These are phyloP conservation scores for Engraulis encrasicolus DNA, from an alignment of 2,113 vertebrate genomes.

Conservation along the genomic window DNA sequence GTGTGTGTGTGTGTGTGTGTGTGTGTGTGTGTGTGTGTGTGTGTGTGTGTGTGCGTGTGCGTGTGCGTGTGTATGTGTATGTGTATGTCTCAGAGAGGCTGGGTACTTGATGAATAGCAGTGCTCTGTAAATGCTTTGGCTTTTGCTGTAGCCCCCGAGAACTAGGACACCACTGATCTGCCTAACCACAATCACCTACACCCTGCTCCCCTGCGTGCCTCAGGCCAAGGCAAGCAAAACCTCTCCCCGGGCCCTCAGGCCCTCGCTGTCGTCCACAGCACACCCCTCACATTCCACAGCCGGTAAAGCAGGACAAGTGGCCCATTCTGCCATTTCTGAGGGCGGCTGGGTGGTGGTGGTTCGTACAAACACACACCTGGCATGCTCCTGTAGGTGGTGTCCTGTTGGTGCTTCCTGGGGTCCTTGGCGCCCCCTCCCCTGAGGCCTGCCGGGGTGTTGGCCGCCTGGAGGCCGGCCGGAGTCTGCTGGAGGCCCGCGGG, in stretches of 20 bases:
- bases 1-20: too few species aligned
- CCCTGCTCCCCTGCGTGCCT: not conserved
- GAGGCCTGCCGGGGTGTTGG: slow-evolving; percentile 65
- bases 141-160: not conserved
- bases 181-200: slow-evolving; percentile 34
- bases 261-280: slow-evolving; percentile 1
- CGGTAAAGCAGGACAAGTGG: slow-evolving; percentile 6
- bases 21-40: too few species aligned
- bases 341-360: not conserved
- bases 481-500: slow-evolving; percentile 69
- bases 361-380: slow-evolving; percentile 80
- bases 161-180: slow-evolving; percentile 3
- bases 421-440: slow-evolving; percentile 62
- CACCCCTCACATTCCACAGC: slow-evolving; percentile 46
- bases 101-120: not conserved
- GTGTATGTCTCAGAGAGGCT: not conserved
- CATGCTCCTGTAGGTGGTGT: slow-evolving; percentile 78
- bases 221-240: slow-evolving; percentile 4
- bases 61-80: too few species aligned
- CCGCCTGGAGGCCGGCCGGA: slow-evolving; percentile 56
- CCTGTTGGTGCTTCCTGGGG: slow-evolving; percentile 73
- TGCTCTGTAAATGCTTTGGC: slow-evolving; percentile 19
- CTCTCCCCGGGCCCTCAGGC: not conserved
- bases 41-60: too few species aligned
- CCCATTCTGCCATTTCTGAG: too few species aligned